Conservation (phyloP, 2,113 vertebrate genomes). For the Corythaeola cristata region DNA sequence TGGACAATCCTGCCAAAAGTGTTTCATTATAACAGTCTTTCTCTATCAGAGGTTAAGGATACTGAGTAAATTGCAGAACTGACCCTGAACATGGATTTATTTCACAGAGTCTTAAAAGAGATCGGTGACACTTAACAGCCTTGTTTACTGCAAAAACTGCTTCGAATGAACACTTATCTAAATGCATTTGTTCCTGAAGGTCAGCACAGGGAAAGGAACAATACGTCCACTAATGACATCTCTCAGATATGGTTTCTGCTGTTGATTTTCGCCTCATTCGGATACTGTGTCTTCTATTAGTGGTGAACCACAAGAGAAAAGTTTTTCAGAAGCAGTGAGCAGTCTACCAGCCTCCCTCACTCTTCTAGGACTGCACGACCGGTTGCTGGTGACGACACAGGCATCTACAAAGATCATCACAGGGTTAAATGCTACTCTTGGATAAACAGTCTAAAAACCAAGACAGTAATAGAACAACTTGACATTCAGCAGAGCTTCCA, state of each 20-base stretch:
- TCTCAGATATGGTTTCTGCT: not conserved
- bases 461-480: not conserved
- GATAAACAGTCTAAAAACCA: not conserved
- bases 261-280: not conserved
- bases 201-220: not conserved
- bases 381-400: not conserved
- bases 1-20: not conserved
- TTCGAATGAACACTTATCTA: not conserved
- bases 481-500: not conserved
- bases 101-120: not conserved
- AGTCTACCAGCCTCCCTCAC: not conserved
- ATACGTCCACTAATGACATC: not conserved
- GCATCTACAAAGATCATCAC: not conserved
- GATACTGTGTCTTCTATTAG: not conserved
- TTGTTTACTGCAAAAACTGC: not conserved
- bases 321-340: not conserved
- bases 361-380: not conserved
- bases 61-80: not conserved
- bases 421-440: not conserved
- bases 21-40: not conserved
- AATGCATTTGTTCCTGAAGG: not conserved
- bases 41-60: not conserved
- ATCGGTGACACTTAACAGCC: not conserved
- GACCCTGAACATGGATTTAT: not conserved
- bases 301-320: not conserved